These are phyloP conservation scores for Spheniscus mendiculus DNA, from an alignment of 2,113 vertebrate genomes.

Conservation along the genomic window DNA sequence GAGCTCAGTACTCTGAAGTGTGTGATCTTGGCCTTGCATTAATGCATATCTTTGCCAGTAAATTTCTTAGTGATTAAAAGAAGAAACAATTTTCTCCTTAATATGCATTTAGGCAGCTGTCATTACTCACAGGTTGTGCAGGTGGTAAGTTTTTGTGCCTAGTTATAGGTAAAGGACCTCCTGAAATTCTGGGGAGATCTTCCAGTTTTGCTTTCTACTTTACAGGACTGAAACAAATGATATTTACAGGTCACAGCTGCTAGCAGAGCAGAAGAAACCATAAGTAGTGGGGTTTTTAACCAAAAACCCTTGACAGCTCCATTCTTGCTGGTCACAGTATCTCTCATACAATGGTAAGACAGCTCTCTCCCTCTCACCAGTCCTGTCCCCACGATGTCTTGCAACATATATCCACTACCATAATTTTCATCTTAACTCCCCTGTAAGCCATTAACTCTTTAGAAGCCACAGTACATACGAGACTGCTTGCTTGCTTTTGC, in stretches of 20 bases:
- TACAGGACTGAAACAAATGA: not conserved
- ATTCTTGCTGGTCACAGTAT: not conserved
- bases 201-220: not conserved
- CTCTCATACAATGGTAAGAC: not conserved
- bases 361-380: not conserved
- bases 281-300: not conserved
- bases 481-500: not conserved
- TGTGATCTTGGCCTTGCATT: not conserved
- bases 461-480: not conserved
- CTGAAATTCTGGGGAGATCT: not conserved
- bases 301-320: not conserved
- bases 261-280: not conserved
- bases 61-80: not conserved
- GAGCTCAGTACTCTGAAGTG: not conserved
- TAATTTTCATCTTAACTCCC: not conserved
- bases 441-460: not conserved
- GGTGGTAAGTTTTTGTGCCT: not conserved
- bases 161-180: not conserved
- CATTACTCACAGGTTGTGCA: not conserved
- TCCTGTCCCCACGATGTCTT: not conserved
- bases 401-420: not conserved
- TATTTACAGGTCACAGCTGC: not conserved
- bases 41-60: not conserved
- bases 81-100: not conserved
- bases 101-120: not conserved